Evolutionary conservation across 2,797 vertebrate species (phyloP), one percentile per base, ranked within the genome.

Genomic region (Euthynnus affinis): DNA sequence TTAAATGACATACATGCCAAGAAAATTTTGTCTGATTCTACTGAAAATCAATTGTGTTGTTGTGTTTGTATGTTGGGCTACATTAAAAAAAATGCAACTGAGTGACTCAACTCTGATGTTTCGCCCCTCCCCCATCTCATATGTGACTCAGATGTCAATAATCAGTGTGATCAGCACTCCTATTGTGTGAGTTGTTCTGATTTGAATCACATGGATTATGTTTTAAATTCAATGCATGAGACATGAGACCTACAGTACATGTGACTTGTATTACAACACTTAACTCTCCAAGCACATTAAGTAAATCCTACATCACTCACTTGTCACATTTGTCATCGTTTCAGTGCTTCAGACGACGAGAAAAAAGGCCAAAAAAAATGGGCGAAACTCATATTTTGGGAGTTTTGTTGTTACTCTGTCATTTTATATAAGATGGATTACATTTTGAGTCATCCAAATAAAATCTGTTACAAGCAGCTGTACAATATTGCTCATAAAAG

Each of bases 161-260:
- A 63, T 63, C 44, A 27, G 40, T 15, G n/a, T 67, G 48, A 66
- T 78, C 48, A 27, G 48, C 37, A n/a, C n/a, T n/a, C n/a, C n/a
- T n/a, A n/a, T n/a, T n/a, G n/a, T n/a, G n/a, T n/a, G n/a, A n/a
- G n/a, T n/a, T 29, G 27, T 5, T 60, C 23, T 55, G 20, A 7
- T 23, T 15, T 44, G 25, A 10, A 52, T 37, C 12, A 13, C 17
- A 23, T 44, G 20, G 48, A 23, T 57, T 42, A 10, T 15, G 29
- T 44, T 52, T 56, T 2, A 23, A 49, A 70, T 46, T 10, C 12
- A 15, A 59, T 9, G 13, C 9, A n/a, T 52, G 27, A 55, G 51
- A 63, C 32, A 15, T 27, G 3, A 34, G 14, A 74, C 42, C 34
- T 20, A 1, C 37, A 34, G n/a, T 14, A 14, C 25, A 29, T 71